phyloP scores from a whole-genome alignment of 2,797 vertebrate genomes.

The Cephalopachus bancanus region DNA sequence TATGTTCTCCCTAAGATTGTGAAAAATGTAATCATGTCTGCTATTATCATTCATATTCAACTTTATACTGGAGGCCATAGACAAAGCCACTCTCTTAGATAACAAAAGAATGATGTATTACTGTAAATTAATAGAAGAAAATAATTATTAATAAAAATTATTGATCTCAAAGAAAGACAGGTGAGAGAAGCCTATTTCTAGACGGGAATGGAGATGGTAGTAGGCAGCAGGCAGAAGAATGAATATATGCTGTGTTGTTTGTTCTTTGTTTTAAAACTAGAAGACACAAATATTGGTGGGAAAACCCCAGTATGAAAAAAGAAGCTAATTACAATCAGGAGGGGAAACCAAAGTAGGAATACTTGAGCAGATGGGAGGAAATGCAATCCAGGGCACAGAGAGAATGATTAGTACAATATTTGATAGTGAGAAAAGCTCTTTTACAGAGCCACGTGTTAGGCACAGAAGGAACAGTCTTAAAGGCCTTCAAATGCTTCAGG shows the following conservation, averaged over 20 bases:
- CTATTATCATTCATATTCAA: not conserved
- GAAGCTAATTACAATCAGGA: not conserved
- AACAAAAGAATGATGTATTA: not conserved
- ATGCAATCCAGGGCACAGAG: not conserved
- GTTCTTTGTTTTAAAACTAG: conserved; percentile 26
- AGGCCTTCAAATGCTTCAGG: not conserved
- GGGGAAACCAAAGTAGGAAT: not conserved
- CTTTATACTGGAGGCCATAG: not conserved
- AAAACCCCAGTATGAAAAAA: not conserved
- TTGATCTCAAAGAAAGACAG: conserved; percentile 12
- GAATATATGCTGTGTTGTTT: not conserved
- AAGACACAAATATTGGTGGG: not conserved
- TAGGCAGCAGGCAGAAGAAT: not conserved
- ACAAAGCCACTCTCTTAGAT: not conserved
- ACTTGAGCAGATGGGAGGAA: not conserved
- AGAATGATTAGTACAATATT: not conserved
- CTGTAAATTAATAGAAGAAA: not conserved
- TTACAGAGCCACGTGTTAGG: not conserved
- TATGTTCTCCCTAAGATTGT: not conserved
- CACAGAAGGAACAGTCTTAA: not conserved
- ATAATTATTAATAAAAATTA: not conserved
- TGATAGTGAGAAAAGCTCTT: not conserved
- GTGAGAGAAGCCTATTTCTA: not conserved
- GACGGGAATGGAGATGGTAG: not conserved
- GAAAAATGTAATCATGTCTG: not conserved